Base-by-base conservation (phyloP, 2,888 invertebrate species). In the Philopedon plagiatum region DNA sequence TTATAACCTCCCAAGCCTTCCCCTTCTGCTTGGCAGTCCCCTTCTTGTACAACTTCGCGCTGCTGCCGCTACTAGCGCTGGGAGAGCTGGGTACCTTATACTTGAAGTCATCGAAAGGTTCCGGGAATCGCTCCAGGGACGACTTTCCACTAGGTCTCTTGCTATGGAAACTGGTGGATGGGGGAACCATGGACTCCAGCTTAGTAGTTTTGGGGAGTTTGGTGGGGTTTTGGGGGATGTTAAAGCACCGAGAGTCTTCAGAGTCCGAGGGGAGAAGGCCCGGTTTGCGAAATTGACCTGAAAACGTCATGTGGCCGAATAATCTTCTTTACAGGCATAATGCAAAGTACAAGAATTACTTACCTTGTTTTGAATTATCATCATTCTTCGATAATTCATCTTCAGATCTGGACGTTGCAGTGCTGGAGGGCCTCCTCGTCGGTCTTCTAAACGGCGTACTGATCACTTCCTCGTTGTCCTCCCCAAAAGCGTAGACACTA, bases 401-500 rank as follows among this genome's bases (percentile, higher is more conserved):
- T 77, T 87, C 87, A 11, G 86, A 86, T 76, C 81, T 79, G 5
- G 86, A 86, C 1, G 86, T 86, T 2, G 85, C 84, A 0, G 86
- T 86, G 76, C 86, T 85, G 0, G 87, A 86, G 5, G 87, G 86
- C 46, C 89, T 82, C 64, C 88, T 82, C 37, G 85, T 84, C 46
- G 87, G 87, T 54, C 89, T 82, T 34, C 90, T 83, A 80, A 91
- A 91, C 0, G 90, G 90, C 13, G 89, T 89, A 66, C 86, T 88
- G 19, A 88, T 83, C 0, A 85, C 80, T 15, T 88, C 86, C 71
- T 91, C 91, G 29, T 88, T 88, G 46, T 91, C 91, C 74, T 90
- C 91, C 76, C 91, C 91, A 81, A 92, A 92, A 1, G 92, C 92
- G 79, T 92, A 92, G 13, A 92, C 90, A 70, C 91, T 91, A 71